Percentiles rank a stretch among this genome's conserved stretches.
phyloP scores from a whole-genome alignment of 2,113 vertebrate species.

The Brevimyrus niger region DNA sequence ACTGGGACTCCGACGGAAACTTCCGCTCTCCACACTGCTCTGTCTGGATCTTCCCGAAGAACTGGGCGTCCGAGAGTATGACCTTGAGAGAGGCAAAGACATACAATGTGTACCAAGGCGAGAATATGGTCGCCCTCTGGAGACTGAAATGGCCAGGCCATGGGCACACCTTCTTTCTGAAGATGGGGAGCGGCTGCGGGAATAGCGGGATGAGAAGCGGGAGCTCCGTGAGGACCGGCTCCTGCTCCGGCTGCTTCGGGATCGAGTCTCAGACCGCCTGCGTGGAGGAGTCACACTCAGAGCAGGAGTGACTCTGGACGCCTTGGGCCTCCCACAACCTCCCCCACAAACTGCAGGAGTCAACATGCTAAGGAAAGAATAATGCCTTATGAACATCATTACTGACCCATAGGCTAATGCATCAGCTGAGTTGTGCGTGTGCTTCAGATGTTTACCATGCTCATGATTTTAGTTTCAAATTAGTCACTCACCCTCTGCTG shows the following conservation, averaged over 20 bases:
- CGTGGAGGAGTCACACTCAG: slow-evolving; percentile 41
- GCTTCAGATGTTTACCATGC: background rate
- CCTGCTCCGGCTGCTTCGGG: slow-evolving; percentile 60
- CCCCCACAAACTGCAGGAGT: slow-evolving; percentile 48
- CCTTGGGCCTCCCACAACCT: slow-evolving; percentile 42
- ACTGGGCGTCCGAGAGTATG: slow-evolving; percentile 76
- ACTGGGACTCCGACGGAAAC: slow-evolving; percentile 70
- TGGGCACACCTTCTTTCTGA: slow-evolving; percentile 62
- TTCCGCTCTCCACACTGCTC: slow-evolving; percentile 65
- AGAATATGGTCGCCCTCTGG: background rate
- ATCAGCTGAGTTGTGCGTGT: background rate
- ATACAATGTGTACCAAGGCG: background rate
- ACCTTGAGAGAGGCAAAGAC: slow-evolving; percentile 54
- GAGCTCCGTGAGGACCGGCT: slow-evolving; percentile 62
- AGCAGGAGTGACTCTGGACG: slow-evolving; percentile 35
- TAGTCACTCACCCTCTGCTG: slow-evolving; percentile 46
- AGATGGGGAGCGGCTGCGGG: slow-evolving; percentile 71
- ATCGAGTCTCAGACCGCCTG: slow-evolving; percentile 51
- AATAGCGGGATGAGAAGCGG: slow-evolving; percentile 62
- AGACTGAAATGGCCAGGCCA: background rate
- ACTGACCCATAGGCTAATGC: slow-evolving; percentile 13
- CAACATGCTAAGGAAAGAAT: slow-evolving; percentile 6
- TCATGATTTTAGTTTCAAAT: background rate
- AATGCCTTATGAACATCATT: background rate
- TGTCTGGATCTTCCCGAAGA: slow-evolving; percentile 69